These are phyloP conservation scores for Macrotus californicus DNA, from an alignment of 2,113 vertebrate species.

Conservation along the genomic window DNA sequence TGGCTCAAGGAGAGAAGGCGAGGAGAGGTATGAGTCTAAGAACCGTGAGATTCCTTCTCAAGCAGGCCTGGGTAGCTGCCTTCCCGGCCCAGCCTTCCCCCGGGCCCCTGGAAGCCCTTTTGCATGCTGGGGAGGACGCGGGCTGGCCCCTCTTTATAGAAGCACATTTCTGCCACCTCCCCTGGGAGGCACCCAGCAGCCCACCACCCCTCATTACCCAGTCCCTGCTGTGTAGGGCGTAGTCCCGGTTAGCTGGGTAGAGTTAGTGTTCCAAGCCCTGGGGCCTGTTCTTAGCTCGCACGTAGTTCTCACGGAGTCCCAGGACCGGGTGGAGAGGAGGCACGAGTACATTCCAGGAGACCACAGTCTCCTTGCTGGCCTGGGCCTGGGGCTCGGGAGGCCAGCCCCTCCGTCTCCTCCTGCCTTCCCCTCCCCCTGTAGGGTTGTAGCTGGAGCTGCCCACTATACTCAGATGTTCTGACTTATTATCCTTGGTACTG, in stretches of 20 bases:
- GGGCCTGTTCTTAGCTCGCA: constrained; percentile 61
- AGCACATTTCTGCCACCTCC: constrained; percentile 77
- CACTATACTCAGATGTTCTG: constrained; percentile 6
- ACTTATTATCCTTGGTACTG: constrained; percentile 18
- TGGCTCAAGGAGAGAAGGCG: constrained; percentile 66
- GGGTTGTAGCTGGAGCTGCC: constrained; percentile 31
- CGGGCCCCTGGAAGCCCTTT: constrained; percentile 67
- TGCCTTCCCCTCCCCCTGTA: neutral
- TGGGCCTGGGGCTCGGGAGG: neutral
- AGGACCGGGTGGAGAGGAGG: constrained; percentile 16
- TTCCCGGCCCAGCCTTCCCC: neutral
- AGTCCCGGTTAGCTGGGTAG: constrained; percentile 80
- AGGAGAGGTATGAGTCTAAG: neutral
- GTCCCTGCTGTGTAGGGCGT: constrained; percentile 72
- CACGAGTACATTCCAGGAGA: constrained; percentile 60
- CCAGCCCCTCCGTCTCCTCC: neutral
- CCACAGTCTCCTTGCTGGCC: constrained; percentile 11
- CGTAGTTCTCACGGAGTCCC: constrained; percentile 62
- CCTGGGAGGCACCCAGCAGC: constrained; percentile 41
- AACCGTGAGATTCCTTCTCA: neutral
- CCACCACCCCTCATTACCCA: neutral
- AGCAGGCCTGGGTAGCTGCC: constrained; percentile 46
- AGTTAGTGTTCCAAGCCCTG: constrained; percentile 66
- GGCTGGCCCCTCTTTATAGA: constrained; percentile 72
- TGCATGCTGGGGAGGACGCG: constrained; percentile 78